Base-by-base conservation (phyloP, 2,797 vertebrate genomes). In the Crypturellus tataupa region DNA sequence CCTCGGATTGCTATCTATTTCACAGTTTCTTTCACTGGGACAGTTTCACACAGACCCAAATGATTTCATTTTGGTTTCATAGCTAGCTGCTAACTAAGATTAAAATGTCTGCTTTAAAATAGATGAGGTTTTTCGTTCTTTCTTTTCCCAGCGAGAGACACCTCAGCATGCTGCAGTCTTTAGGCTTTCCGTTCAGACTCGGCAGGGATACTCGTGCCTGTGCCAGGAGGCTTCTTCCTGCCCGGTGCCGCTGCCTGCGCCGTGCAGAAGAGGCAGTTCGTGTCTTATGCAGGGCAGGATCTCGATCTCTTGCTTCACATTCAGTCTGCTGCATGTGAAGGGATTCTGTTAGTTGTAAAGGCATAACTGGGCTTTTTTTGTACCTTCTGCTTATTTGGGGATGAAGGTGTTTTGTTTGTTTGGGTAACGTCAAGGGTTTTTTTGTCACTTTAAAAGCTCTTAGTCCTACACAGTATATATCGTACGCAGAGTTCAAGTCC, bases 1-100 rank as follows among this genome's bases (percentile, higher is more conserved):
- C 73, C 81, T 94, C 19, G 37, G 85, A 83, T 95, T 87, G 58
- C 69, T 91, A 79, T 95, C 69, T 58, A 8, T 82, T 94, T 85
- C 64, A 67, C 46, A 82, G 72, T 40, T 24, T 85, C 77, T 94
- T 94, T 92, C 59, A 76, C 24, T 1, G 3, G 33, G 84, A 51
- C 24, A 24, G 27, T 89, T 95, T 96, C 59, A 80, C 67, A 80
- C 47, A 90, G 18, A 79, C 40, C 12, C 8, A 90, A 92, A 84
- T 60, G 0, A 75, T 90, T 94, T 89, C 9, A 33, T 80, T 87
- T 94, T 93, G 12, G 76, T 90, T 94, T 93, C 35, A 29, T 35
- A 33, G 24, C 21, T 86, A 56, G 55, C 16, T 76, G 33, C 15
- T 79, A 87, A 58, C 62, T 51, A 59, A 70, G 33, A 82, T 63